Evolutionary conservation across 2,113 vertebrate species (phyloP), one percentile per base, ranked within the genome.

Genomic region (Microtus ochrogaster): DNA sequence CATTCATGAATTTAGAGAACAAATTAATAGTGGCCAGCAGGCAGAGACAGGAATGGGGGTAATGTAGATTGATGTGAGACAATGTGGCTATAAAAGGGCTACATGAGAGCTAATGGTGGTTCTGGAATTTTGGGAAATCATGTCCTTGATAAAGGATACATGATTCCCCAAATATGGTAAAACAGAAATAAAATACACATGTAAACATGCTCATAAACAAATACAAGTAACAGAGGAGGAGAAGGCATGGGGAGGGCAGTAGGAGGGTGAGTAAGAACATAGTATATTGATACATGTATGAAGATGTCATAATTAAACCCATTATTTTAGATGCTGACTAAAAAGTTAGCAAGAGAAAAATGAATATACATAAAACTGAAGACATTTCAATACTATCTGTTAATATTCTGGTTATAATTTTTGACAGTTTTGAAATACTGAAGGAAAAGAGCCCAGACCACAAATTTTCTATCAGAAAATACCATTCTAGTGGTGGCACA

Each of bases 401-500:
- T 30, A 94, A 16, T 72, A 92, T 89, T 63, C 55, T 95, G 33
- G 26, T 52, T 70, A 47, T 77, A 16, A 78, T 76, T 92, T 96
- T 90, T 72, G 86, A n/a, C 13, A 49, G 22, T 52, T 92, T 90
- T 94, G 11, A 65, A 89, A 61, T 70, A 94, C 4, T 39, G 49
- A 95, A 72, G 84, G 70, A 78, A 68, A 90, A 41, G 4, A 70
- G 88, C 83, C 41, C 77, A 77, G 91, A 78, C 9, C 14, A 26
- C 63, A 63, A 92, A 89, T 61, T 91, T 91, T 93, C 0, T 39
- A 89, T 55, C 63, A 61, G 33, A 36, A 17, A 74, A 94, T 91
- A 91, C 7, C 52, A 94, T 47, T 24, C 41, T 86, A 81, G n/a
- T n/a, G n/a, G n/a, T n/a, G n/a, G n/a, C n/a, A n/a, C n/a, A n/a